Evolutionary conservation across 1,140 invertebrate species (phyloP).

Genomic region (Cheumatopsyche charites): DNA sequence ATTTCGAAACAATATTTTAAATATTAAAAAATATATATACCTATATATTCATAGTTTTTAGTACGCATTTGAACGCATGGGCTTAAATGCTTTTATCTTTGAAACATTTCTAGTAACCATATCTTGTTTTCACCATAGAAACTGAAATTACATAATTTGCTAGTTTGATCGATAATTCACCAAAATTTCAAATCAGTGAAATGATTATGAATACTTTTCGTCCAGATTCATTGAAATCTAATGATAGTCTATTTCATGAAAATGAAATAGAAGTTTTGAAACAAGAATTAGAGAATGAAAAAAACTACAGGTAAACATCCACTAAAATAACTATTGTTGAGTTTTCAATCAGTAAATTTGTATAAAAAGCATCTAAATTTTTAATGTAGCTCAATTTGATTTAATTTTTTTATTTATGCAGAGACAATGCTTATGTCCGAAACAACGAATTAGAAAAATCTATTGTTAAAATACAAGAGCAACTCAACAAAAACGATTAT

Average conservation of each 20-base stretch:
- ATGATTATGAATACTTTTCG: conserved; percentile 34
- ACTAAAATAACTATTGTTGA: conserved; percentile 15
- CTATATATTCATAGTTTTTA: too few species aligned
- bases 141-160: too few species aligned
- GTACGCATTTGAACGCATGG: too few species aligned
- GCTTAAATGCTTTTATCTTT: too few species aligned
- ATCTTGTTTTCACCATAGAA: too few species aligned
- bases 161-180: conserved; percentile 1
- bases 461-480: conserved; percentile 57
- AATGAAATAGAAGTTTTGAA: conserved; percentile 58
- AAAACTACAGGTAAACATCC: conserved; percentile 54
- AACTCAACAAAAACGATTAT: conserved; percentile 56
- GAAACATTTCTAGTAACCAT: too few species aligned
- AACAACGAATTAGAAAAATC: conserved; percentile 59
- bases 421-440: conserved; percentile 57
- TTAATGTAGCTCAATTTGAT: too few species aligned
- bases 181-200: neutral
- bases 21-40: too few species aligned
- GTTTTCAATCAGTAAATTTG: conserved; percentile 19
- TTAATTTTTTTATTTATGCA: conserved; percentile 42
- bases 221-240: conserved; percentile 46
- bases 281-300: conserved; percentile 60
- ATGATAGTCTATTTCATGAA: conserved; percentile 49
- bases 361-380: conserved; percentile 9
- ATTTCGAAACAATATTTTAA: too few species aligned